A percentile compares a stretch with the other conserved stretches of the same genome.
Conservation (phyloP, 2,113 vertebrate species). For the Chinchilla lanigera region DNA sequence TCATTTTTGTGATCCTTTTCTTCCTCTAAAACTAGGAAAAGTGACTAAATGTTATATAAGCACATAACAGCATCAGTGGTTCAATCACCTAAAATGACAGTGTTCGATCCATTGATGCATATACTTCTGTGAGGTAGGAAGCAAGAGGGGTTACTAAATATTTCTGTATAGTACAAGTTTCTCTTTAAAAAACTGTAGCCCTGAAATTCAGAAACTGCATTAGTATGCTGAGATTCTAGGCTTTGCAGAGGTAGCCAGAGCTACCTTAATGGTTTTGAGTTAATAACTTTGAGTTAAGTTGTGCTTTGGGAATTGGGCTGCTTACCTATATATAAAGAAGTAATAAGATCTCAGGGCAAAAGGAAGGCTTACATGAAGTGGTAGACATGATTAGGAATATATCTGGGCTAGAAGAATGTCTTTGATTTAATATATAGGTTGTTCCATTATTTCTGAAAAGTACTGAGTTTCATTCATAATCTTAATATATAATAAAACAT, state of each 20-base stretch:
- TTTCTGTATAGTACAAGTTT: background rate
- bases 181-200: background rate
- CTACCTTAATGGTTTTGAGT: slow-evolving; percentile 52
- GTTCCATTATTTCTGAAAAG: slow-evolving; percentile 30
- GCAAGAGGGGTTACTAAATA: background rate
- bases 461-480: slow-evolving; percentile 9
- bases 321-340: slow-evolving; percentile 38
- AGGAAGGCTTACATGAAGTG: slow-evolving; percentile 34
- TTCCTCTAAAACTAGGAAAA: background rate
- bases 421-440: slow-evolving; percentile 1
- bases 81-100: slow-evolving; percentile 53
- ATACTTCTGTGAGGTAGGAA: background rate
- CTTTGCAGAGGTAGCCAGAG: background rate
- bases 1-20: background rate
- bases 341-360: background rate
- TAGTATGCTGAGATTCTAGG: slow-evolving; percentile 21
- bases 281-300: slow-evolving; percentile 61
- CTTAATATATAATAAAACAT: slow-evolving; percentile 8
- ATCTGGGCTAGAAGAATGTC: slow-evolving; percentile 14
- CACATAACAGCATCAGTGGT: background rate
- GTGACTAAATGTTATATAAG: background rate
- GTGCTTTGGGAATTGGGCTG: slow-evolving; percentile 48
- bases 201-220: slow-evolving; percentile 5
- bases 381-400: slow-evolving; percentile 47
- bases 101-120: background rate